Evolutionary conservation across 1,140 invertebrate genomes (phyloP).

Genomic region (Berghia stephanieae): DNA sequence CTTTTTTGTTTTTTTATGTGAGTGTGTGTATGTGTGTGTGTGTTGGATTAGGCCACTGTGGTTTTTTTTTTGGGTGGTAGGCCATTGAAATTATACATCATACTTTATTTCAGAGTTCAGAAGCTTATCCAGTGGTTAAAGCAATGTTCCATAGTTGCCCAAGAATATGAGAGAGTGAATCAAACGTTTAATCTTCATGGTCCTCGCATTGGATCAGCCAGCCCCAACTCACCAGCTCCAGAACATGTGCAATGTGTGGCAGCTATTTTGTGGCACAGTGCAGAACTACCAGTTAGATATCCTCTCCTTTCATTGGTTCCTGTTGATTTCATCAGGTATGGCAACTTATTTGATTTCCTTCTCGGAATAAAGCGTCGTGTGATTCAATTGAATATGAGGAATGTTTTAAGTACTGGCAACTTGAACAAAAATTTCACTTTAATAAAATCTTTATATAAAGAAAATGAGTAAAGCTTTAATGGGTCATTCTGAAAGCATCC

Average conservation of each 20-base stretch:
- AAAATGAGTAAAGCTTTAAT: too few relatives aligned
- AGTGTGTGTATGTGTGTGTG: not conserved
- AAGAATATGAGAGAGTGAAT: too few relatives aligned
- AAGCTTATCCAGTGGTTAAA: conserved; percentile 75
- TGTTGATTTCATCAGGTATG: conserved; percentile 59
- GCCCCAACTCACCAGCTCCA: conserved; percentile 49
- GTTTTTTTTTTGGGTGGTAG: too few relatives aligned
- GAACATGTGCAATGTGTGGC: conserved; percentile 77
- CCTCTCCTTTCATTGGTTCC: conserved; percentile 52
- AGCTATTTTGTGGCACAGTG: conserved; percentile 83
- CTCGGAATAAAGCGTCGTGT: too few relatives aligned
- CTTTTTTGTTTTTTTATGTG: not conserved
- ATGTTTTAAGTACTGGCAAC: too few relatives aligned
- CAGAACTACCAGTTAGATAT: conserved; percentile 72
- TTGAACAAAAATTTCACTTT: too few relatives aligned
- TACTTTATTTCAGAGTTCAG: conserved; percentile 65
- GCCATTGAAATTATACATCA: too few relatives aligned
- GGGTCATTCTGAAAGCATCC: too few relatives aligned
- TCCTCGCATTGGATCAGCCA: not conserved
- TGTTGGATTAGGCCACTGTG: too few relatives aligned
- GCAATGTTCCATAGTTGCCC: conserved; percentile 68
- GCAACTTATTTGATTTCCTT: too few relatives aligned
- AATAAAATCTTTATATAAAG: too few relatives aligned
- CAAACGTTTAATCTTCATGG: conserved; percentile 8
- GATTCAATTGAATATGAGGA: too few relatives aligned